Evolutionary conservation across 1,140 invertebrate species (phyloP), one percentile per base, ranked within the genome.

Genomic region (Araneus ventricosus): DNA sequence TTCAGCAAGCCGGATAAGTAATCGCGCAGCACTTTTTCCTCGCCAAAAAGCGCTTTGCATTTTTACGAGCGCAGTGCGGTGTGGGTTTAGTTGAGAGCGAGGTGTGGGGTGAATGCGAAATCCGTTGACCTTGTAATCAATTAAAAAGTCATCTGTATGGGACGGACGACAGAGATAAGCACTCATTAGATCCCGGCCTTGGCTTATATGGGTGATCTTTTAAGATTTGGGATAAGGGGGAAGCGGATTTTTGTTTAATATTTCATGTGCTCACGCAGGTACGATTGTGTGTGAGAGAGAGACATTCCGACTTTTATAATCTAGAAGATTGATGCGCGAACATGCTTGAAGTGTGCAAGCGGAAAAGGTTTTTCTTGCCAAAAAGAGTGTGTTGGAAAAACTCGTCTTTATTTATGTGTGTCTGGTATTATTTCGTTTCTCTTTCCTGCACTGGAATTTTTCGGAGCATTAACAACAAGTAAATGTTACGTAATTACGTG

Each of bases 71-170:
- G 34, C 17, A 20, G 30, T 37, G n/a, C 20, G 70, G 70, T 34
- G 70, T 75, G 17, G 17, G 70, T 70, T 70, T 30, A 70, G 63
- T 27, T 7, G 7, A 14, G 5, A 20, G 27, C 10, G 8, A 63
- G 79, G 67, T 91, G 89, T 91, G 89, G 30, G 89, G 70, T 34
- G 89, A 82, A 91, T 91, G 14, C 34, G 17, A 84, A 91, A 91
- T 91, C 75, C 41, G 27, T 4, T 91, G 89, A 91, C 89, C 89
- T 91, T 91, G 89, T 91, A 91, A 91, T 91, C 89, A 91, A 91
- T 91, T 91, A 91, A 91, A 91, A 84, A 57, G 63, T 39, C 89
- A 91, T 91, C 30, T 84, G 75, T 91, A 91, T 91, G 89, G 59
- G 59, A 17, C 79, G 22, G 75, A 41, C 24, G 79, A 39, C 34